phyloP scores from a whole-genome alignment of 2,888 invertebrate species.

The Drosophila prolongata region DNA sequence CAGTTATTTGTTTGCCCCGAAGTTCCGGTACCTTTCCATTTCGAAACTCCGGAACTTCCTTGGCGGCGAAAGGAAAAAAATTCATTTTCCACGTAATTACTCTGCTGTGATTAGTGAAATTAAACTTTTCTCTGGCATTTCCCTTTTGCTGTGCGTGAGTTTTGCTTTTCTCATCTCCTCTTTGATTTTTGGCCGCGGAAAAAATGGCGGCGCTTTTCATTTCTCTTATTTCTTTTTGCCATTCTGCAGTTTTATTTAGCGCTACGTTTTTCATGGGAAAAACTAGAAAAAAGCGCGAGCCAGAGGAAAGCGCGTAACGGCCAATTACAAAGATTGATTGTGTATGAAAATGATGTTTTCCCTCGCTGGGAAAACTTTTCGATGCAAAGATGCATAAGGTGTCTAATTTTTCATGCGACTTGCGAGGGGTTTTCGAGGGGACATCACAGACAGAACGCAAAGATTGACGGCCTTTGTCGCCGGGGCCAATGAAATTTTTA shows the following conservation, averaged over 20 bases:
- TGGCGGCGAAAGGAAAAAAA: slow-evolving; percentile 66
- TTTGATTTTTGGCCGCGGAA: slow-evolving; percentile 66
- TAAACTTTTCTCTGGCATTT: slow-evolving; percentile 82
- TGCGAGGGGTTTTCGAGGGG: slow-evolving; percentile 13
- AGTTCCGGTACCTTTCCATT: slow-evolving; percentile 55
- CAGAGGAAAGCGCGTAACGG: slow-evolving; percentile 74
- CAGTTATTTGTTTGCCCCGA: slow-evolving; percentile 78
- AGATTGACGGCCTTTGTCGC: slow-evolving; percentile 73
- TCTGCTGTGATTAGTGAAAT: slow-evolving; percentile 84
- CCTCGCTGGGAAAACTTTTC: slow-evolving; percentile 62
- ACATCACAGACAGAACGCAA: slow-evolving; percentile 44
- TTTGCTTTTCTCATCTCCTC: slow-evolving; percentile 62
- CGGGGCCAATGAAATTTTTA: slow-evolving; percentile 70
- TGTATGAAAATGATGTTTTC: slow-evolving; percentile 79
- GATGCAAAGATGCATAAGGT: slow-evolving; percentile 76
- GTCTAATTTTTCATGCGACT: slow-evolving; percentile 80
- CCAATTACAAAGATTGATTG: slow-evolving; percentile 84
- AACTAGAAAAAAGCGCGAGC: slow-evolving; percentile 63
- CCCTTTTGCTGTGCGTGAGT: slow-evolving; percentile 60
- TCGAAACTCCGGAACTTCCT: slow-evolving; percentile 25
- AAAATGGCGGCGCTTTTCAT: slow-evolving; percentile 64
- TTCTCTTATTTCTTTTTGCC: slow-evolving; percentile 3
- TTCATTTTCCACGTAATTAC: slow-evolving; percentile 84
- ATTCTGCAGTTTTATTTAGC: slow-evolving; percentile 76
- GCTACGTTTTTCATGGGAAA: slow-evolving; percentile 83